Evolutionary conservation across 37 sponge, comb jelly and placozoan genomes (phyloP).

Genomic region (Mnemiopsis leidyi): DNA sequence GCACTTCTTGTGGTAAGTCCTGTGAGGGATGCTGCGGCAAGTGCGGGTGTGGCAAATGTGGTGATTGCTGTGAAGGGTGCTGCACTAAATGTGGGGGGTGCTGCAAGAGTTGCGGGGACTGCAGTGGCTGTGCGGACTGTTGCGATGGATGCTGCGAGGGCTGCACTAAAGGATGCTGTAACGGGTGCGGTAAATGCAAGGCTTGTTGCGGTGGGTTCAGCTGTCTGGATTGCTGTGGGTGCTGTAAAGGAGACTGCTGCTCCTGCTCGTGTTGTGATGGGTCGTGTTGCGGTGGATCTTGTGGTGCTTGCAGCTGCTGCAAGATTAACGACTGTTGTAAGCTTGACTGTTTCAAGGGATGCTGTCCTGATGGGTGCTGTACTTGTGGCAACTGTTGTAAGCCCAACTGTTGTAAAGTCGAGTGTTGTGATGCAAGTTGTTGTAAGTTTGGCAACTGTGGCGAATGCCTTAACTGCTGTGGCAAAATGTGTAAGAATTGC

Average conservation of each 20-base stretch:
- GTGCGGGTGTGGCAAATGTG: slow-evolving; percentile 2
- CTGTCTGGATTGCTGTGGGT: slow-evolving; percentile 7
- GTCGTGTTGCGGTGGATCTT: slow-evolving; percentile 11
- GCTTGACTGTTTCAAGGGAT: slow-evolving; percentile 2
- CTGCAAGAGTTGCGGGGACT: not conserved
- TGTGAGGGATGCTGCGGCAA: slow-evolving; percentile 16
- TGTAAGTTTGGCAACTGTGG: not conserved
- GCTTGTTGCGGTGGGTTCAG: slow-evolving; percentile 12
- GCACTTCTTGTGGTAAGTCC: not conserved
- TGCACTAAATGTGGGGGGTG: slow-evolving; percentile 8
- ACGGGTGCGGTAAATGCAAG: not conserved
- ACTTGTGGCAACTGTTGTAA: slow-evolving; percentile 19
- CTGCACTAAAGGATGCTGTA: not conserved
- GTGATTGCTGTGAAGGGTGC: slow-evolving; percentile 14
- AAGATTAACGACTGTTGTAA: not conserved
- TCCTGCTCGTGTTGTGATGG: not conserved
- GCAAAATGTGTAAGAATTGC: not conserved
- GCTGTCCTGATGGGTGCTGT: slow-evolving; percentile 25
- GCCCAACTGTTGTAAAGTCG: not conserved
- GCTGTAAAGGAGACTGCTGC: slow-evolving; percentile 42
- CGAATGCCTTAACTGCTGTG: not conserved
- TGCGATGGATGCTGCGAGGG: not conserved
- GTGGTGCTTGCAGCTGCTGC: slow-evolving; percentile 43
- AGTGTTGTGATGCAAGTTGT: not conserved
- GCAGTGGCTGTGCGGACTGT: not conserved